Evolutionary conservation across 1,140 invertebrate genomes (phyloP), one percentile per base, ranked within the genome.

Genomic region (Conus betulinus): DNA sequence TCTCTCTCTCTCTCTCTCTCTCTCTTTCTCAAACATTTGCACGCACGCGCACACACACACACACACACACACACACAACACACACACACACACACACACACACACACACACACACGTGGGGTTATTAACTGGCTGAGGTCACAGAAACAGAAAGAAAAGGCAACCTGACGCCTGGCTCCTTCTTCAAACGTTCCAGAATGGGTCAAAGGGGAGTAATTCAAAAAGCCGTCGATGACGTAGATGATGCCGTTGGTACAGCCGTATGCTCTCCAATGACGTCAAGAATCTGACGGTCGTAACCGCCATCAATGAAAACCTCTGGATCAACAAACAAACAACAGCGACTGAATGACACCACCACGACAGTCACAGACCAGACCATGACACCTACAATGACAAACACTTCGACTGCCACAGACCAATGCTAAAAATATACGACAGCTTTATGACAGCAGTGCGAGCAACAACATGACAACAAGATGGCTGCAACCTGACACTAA

Each of bases 201-300:
- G n/a, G 91, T 91, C 74, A 90, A 88, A 1, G 91, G 90, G 1
- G 93, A 93, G 63, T 92, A 93, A 76, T 93, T 93, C 5, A 94
- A 90, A 53, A 94, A 92, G 6, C 93, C 93, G 60, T 94, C 89
- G 17, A 94, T 93, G n/a, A 92, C 82, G 86, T 93, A 94, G 20
- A 94, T 90, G 25, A 94, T 90, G 3, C 94, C 94, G 71, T 94
- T 93, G 84, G 92, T 93, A 67, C 93, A 94, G 5, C 90, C 93
- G 23, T 91, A 88, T 10, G 92, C 93, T 7, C 90, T 89, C 15
- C 87, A 15, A 93, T 88, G 13, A 93, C 87, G 81, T 93, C 91
- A 20, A 94, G 88, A 23, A 89, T 87, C 52, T 91, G 90, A 17
- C 91, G 91, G 85, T 91, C 91, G 60, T 90, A 94, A 1, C 93